Base-by-base conservation (phyloP, 2,797 vertebrate genomes). In the Rachycentron canadum region DNA sequence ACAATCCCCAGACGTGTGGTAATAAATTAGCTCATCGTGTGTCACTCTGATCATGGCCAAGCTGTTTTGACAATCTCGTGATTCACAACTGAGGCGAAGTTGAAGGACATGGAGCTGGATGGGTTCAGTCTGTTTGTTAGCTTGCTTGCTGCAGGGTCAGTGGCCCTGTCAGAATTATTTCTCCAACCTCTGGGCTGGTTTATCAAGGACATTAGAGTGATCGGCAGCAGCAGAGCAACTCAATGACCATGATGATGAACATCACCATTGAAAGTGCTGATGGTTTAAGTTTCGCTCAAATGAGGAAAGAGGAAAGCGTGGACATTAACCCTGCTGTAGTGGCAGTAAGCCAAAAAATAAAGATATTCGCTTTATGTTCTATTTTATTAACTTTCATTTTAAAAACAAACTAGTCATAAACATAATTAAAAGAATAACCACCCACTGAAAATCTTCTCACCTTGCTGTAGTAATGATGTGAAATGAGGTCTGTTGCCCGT, bases 11-110 rank as follows among this genome's bases (percentile, higher is more conserved):
- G 57, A 81, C 36, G 16, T 45, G 84, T 52, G 74, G 69, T 62
- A 55, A 80, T 72, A 82, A 88, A 85, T 83, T 25, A 76, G 65
- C 70, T 89, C 77, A 72, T 80, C 25, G 0, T 60, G 85, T 84
- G 82, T 85, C 79, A 80, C 61, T 79, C 69, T 61, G 53, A 76
- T 87, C 71, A 64, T 74, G 69, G 41, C 57, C 14, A 14, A 32
- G 69, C 66, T 70, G 69, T 58, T 90, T 72, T 75, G 73, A 68
- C 69, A 57, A 55, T 66, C 62, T 1, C 8, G 53, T 82, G 69
- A 89, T 62, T 82, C 77, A 64, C 26, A 34, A 69, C 68, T 28
- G 62, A 80, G 66, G 59, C 14, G 16, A 66, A 21, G 69, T 71
- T 85, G 78, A 82, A 65, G 79, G 78, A 85, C 73, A 45, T 17